A percentile compares a stretch with the other conserved stretches of the same genome.
phyloP scores from a whole-genome alignment of 2,797 vertebrate genomes.

The Borostomias antarcticus region DNA sequence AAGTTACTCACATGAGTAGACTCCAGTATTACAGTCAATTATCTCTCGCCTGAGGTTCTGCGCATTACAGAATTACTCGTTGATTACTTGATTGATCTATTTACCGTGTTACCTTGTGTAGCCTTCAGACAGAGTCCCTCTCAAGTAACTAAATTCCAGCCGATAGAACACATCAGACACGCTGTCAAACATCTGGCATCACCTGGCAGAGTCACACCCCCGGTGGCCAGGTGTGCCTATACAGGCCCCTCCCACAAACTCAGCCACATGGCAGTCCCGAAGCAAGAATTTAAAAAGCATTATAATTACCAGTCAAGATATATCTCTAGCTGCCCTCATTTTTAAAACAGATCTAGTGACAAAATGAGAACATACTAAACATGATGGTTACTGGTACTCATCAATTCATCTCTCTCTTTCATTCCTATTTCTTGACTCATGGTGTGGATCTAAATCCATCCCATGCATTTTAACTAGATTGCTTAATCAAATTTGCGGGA shows the following conservation, averaged over 20 bases:
- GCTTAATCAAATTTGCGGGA: neutral
- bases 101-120: neutral
- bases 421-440: neutral
- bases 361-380: no score
- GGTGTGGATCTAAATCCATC: neutral
- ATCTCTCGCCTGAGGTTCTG: neutral
- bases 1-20: neutral
- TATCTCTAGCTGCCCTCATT: no score
- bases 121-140: neutral
- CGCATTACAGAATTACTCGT: neutral
- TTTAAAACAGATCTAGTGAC: no score
- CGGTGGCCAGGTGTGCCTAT: neutral
- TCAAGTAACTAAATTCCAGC: neutral
- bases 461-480: neutral
- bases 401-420: no score
- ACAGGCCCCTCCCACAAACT: constrained; percentile 1
- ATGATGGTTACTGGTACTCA: no score
- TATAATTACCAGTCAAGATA: no score
- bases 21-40: neutral
- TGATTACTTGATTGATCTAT: neutral
- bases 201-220: neutral
- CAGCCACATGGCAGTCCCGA: neutral
- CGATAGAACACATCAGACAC: neutral
- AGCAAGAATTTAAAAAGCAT: no score
- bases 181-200: constrained; percentile 1